Conservation (phyloP, 2,113 vertebrate species). For the Tiliqua scincoides region DNA sequence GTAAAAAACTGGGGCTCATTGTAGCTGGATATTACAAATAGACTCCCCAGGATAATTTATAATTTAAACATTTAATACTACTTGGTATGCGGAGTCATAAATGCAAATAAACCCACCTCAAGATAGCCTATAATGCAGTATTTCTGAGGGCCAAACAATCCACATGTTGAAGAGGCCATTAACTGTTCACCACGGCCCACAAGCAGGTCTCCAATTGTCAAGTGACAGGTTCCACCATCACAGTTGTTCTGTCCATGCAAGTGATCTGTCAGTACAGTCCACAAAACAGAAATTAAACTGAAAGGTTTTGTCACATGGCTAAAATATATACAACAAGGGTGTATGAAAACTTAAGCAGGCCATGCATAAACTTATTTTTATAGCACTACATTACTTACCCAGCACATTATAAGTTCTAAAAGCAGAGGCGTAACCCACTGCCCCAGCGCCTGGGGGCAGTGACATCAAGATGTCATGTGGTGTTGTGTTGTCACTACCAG, state of each 20-base stretch:
- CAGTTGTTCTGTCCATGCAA: slow-evolving; percentile 73
- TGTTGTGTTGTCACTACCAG: no score
- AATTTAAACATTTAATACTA: not conserved
- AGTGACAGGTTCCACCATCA: slow-evolving; percentile 73
- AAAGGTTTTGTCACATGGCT: not conserved
- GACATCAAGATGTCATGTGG: no score
- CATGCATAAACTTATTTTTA: not conserved
- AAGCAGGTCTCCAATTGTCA: slow-evolving; percentile 82
- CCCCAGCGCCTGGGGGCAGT: no score
- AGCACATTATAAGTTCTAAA: not conserved
- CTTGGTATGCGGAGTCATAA: not conserved
- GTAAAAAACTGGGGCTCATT: not conserved
- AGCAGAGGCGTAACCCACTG: no score
- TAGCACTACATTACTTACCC: not conserved
- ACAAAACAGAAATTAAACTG: slow-evolving; percentile 35
- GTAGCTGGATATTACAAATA: not conserved
- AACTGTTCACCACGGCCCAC: slow-evolving; percentile 80
- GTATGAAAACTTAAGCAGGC: slow-evolving; percentile 20
- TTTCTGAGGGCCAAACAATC: slow-evolving; percentile 77
- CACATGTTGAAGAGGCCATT: slow-evolving; percentile 84
- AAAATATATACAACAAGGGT: slow-evolving; percentile 15
- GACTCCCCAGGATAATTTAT: not conserved
- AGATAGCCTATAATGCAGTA: slow-evolving; percentile 91
- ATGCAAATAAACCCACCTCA: slow-evolving; percentile 77
- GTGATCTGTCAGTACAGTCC: slow-evolving; percentile 69